phyloP scores from a whole-genome alignment of 2,797 vertebrate species.

The Hemitrygon akajei region DNA sequence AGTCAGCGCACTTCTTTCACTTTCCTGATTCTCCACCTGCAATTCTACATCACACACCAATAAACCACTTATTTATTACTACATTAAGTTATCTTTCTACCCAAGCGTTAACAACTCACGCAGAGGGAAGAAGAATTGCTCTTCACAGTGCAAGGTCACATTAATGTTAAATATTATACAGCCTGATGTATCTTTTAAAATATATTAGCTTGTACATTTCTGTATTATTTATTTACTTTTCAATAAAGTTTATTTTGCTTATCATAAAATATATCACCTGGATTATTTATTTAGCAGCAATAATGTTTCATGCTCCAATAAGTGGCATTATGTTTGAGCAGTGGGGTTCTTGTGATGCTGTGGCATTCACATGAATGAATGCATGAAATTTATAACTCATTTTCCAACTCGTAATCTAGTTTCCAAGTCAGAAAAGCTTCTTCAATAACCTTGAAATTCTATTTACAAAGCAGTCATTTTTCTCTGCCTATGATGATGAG shows the following conservation, averaged over 20 bases:
- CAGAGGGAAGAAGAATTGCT: conserved; percentile 13
- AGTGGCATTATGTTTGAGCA: conserved; percentile 12
- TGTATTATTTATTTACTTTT: conserved; percentile 37
- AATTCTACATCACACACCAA: neutral
- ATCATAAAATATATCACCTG: conserved; percentile 36
- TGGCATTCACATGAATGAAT: conserved; percentile 19
- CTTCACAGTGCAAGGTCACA: conserved; percentile 21
- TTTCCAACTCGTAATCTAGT: conserved; percentile 24
- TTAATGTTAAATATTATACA: conserved; percentile 24
- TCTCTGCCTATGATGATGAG: conserved; percentile 13
- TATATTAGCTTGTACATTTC: conserved; percentile 19
- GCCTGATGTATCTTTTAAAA: conserved; percentile 14
- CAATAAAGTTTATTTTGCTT: conserved; percentile 36
- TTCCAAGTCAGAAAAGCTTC: conserved; percentile 35
- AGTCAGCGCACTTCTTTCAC: conserved; percentile 1
- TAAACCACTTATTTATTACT: conserved; percentile 23
- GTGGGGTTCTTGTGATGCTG: neutral
- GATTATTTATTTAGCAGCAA: conserved; percentile 37
- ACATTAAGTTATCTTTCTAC: conserved; percentile 22
- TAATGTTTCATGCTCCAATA: conserved; percentile 34
- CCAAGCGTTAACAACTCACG: conserved; percentile 9
- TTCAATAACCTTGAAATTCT: conserved; percentile 36
- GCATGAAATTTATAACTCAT: conserved; percentile 35
- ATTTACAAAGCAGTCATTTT: conserved; percentile 30
- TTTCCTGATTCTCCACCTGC: neutral